phyloP scores from a whole-genome alignment of 1,140 invertebrate genomes.

The Caenorhabditis brenneri region DNA sequence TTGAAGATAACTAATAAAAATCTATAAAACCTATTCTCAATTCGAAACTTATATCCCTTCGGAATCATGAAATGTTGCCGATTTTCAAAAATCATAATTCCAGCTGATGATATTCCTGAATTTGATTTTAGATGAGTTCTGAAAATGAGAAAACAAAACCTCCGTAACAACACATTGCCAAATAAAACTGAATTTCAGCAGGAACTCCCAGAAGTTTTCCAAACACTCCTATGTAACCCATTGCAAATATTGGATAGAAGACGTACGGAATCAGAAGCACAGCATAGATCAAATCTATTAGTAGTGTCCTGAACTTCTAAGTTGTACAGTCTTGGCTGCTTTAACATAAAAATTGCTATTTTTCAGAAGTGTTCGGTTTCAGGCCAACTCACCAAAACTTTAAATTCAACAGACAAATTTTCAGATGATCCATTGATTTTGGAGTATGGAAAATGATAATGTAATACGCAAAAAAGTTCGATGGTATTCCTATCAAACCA shows the following conservation, averaged over 20 bases:
- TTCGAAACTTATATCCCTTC: neutral
- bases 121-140: no score
- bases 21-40: neutral
- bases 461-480: neutral
- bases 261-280: neutral
- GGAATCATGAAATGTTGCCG: neutral
- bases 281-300: neutral
- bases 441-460: neutral
- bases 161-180: neutral
- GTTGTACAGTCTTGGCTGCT: no score
- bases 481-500: neutral
- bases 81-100: neutral
- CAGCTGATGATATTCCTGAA: neutral
- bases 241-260: neutral
- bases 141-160: no score
- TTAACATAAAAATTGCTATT: no score
- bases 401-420: neutral
- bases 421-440: neutral
- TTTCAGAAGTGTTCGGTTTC: no score
- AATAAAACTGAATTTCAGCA: neutral
- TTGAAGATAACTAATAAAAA: neutral
- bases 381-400: no score
- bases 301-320: no score
- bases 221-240: neutral
- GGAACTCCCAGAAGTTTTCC: neutral